phyloP scores from a whole-genome alignment of 2,888 invertebrate species.

The Caenorhabditis plicata region DNA sequence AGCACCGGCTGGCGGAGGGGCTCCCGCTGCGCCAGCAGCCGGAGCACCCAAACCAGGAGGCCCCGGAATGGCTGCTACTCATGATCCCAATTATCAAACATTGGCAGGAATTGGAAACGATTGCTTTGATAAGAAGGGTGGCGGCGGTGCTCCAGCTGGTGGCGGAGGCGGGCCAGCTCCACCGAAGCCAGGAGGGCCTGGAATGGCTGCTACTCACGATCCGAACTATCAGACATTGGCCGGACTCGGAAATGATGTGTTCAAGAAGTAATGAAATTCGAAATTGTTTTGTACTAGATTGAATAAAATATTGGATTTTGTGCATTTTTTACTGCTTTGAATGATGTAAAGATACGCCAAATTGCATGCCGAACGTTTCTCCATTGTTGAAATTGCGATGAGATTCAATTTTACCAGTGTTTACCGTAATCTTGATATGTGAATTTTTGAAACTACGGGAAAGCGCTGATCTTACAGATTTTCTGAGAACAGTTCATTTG shows the following conservation, averaged over 20 bases:
- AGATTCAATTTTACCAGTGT: too few relatives aligned
- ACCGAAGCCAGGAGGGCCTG: background rate
- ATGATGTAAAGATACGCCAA: too few relatives aligned
- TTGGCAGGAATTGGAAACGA: slow-evolving; percentile 15
- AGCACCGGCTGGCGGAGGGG: slow-evolving; percentile 3
- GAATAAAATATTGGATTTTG: too few relatives aligned
- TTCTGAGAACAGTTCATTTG: too few relatives aligned
- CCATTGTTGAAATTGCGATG: too few relatives aligned
- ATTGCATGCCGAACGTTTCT: too few relatives aligned
- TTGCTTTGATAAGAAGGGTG: slow-evolving; percentile 15
- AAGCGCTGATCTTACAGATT: background rate
- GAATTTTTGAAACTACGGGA: background rate
- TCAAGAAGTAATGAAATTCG: background rate
- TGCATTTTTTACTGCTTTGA: too few relatives aligned
- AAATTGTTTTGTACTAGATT: too few relatives aligned
- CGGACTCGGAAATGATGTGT: slow-evolving; percentile 12
- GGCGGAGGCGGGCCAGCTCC: background rate
- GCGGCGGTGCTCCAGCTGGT: slow-evolving; percentile 3
- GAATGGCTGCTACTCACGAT: slow-evolving; percentile 19
- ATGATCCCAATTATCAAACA: slow-evolving; percentile 28
- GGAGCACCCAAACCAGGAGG: slow-evolving; percentile 7
- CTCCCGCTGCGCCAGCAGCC: slow-evolving; percentile 1
- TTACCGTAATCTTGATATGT: too few relatives aligned
- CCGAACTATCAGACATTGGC: slow-evolving; percentile 26
- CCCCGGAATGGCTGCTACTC: slow-evolving; percentile 13